phyloP scores from a whole-genome alignment of 1,140 invertebrate species.

The Riptortus pedestris region DNA sequence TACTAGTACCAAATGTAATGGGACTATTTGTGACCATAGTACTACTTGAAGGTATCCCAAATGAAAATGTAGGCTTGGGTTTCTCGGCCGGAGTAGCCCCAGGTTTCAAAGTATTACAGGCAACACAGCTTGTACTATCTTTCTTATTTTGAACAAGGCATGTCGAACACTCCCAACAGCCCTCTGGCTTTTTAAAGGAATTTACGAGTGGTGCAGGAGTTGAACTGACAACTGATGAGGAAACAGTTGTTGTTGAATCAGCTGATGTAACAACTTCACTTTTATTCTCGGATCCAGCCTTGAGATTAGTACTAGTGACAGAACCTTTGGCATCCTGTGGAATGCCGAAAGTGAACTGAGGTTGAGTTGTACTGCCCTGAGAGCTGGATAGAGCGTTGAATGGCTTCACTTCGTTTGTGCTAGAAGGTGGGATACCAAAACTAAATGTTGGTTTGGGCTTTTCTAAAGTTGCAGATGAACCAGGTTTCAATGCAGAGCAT shows the following conservation, averaged over 20 bases:
- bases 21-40: background rate
- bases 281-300: background rate
- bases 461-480: background rate
- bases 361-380: background rate
- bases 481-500: conserved; percentile 12
- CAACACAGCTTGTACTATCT: conserved; percentile 40
- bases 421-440: conserved; percentile 21
- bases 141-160: conserved; percentile 49
- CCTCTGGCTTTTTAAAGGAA: conserved; percentile 39
- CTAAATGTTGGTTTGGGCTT: conserved; percentile 11
- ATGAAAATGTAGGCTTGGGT: conserved; percentile 16
- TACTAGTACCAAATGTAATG: background rate
- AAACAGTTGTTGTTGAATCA: background rate
- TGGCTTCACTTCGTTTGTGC: no score
- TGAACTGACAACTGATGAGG: background rate
- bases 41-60: conserved; percentile 18
- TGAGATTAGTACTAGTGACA: background rate
- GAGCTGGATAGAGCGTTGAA: no score
- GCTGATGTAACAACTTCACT: background rate
- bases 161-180: conserved; percentile 47
- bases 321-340: no score
- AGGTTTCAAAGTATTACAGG: conserved; percentile 16
- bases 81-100: background rate
- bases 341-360: conserved; percentile 7
- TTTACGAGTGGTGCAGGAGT: background rate